phyloP scores from a whole-genome alignment of 2,797 vertebrate species.

The Xerus rutilus region DNA sequence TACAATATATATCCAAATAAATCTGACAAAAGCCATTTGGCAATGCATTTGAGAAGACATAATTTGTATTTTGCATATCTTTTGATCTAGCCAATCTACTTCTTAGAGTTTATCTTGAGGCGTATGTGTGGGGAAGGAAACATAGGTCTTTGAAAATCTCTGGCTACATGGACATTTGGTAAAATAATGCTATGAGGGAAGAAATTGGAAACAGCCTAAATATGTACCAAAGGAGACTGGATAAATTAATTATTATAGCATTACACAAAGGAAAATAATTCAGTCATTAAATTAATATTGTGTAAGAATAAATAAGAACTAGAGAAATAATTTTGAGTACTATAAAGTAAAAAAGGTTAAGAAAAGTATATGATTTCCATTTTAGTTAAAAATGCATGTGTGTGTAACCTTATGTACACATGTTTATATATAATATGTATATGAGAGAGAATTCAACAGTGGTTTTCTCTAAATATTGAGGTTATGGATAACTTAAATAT shows the following conservation, averaged over 20 bases:
- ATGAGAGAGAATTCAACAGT: background rate
- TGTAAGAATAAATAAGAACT: conserved; percentile 55
- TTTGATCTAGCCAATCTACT: conserved; percentile 66
- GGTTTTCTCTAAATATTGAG: conserved; percentile 32
- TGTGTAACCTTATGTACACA: background rate
- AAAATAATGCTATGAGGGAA: conserved; percentile 62
- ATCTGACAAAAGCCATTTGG: conserved; percentile 49
- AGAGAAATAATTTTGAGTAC: conserved; percentile 24
- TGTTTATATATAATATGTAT: background rate
- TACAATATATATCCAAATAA: conserved; percentile 32
- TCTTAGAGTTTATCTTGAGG: conserved; percentile 53
- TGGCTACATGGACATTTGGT: conserved; percentile 46
- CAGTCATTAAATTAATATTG: conserved; percentile 51
- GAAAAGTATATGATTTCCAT: conserved; percentile 37
- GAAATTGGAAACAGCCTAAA: conserved; percentile 53
- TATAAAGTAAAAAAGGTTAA: conserved; percentile 53
- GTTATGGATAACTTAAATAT: conserved; percentile 39
- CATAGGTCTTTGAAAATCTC: conserved; percentile 59
- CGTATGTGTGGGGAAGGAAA: background rate
- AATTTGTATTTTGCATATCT: conserved; percentile 65
- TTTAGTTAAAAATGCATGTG: conserved; percentile 28
- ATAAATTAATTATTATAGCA: conserved; percentile 64
- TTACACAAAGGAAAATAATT: conserved; percentile 37
- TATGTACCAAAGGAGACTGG: background rate
- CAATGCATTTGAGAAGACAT: conserved; percentile 35